These are phyloP conservation scores for Julus scandinavius DNA, from an alignment of 2,888 invertebrate genomes.

Conservation along the genomic window DNA sequence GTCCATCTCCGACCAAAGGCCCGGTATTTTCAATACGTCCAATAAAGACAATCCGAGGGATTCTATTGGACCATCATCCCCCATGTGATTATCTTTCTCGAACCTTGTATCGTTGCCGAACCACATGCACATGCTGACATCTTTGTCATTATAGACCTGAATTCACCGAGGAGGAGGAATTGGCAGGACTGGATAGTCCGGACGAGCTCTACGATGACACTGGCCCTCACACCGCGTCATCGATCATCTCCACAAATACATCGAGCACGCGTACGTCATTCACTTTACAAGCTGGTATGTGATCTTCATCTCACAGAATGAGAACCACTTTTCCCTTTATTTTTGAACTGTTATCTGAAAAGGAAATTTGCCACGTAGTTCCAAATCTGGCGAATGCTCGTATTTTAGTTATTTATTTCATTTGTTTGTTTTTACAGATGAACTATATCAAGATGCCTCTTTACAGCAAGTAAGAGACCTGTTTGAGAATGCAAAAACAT, in stretches of 20 bases:
- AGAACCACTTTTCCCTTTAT: too few relatives aligned
- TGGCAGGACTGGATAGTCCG: conserved; percentile 5
- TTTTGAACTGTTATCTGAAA: too few relatives aligned
- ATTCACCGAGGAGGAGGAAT: conserved; percentile 51
- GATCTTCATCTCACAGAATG: too few relatives aligned
- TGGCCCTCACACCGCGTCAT: background rate
- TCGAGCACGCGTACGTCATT: conserved; percentile 12
- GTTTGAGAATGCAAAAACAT: background rate
- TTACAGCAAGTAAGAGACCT: background rate
- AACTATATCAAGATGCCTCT: conserved; percentile 47
- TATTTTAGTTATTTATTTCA: too few relatives aligned
- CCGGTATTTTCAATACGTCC: background rate
- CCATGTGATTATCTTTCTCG: background rate
- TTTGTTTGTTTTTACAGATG: conserved; percentile 6
- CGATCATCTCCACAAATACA: background rate
- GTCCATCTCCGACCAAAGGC: background rate
- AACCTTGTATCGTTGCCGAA: background rate
- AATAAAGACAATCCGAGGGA: background rate
- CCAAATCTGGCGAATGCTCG: too few relatives aligned
- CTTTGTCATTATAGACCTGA: conserved; percentile 20
- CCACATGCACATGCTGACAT: background rate
- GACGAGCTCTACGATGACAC: conserved; percentile 49
- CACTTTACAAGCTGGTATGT: conserved; percentile 27
- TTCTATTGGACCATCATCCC: background rate
- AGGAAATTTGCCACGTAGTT: too few relatives aligned